phyloP scores from a whole-genome alignment of 2,888 invertebrate species.

The Alitta virens region DNA sequence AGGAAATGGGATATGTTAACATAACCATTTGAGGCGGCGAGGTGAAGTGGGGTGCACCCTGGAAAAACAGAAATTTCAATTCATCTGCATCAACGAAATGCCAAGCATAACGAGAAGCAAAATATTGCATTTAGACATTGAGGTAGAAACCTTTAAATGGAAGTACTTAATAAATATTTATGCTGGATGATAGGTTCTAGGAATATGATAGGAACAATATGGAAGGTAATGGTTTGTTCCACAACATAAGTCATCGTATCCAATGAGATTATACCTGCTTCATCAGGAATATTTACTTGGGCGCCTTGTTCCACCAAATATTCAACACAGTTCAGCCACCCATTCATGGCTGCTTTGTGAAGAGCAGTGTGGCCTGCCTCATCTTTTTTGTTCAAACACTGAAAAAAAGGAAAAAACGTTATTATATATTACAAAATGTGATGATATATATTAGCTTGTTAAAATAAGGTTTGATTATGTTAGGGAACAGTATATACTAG shows the following conservation, averaged over 20 bases:
- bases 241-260: too few relatives aligned
- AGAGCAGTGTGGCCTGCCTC: slow-evolving; percentile 23
- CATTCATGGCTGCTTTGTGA: slow-evolving; percentile 27
- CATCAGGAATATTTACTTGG: slow-evolving; percentile 16
- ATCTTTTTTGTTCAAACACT: slow-evolving; percentile 20
- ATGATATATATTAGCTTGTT: too few relatives aligned
- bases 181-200: too few relatives aligned
- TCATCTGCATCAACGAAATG: neutral
- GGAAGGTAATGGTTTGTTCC: too few relatives aligned
- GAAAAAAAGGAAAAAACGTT: slow-evolving; percentile 1
- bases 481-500: neutral
- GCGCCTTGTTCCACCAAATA: slow-evolving; percentile 22
- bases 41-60: slow-evolving; percentile 28
- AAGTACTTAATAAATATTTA: too few relatives aligned
- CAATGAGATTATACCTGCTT: too few relatives aligned
- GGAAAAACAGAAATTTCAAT: neutral
- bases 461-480: too few relatives aligned
- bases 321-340: slow-evolving; percentile 22
- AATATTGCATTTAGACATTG: too few relatives aligned
- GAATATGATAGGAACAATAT: too few relatives aligned
- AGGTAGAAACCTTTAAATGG: too few relatives aligned
- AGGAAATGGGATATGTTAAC: slow-evolving; percentile 16
- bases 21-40: slow-evolving; percentile 27
- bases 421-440: too few relatives aligned
- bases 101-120: too few relatives aligned